Evolutionary conservation across 30 jellyfish, hydroid and myxozoan genomes (phyloP), one percentile per base, ranked within the genome.

Genomic region (Cassiopea xamachana): DNA sequence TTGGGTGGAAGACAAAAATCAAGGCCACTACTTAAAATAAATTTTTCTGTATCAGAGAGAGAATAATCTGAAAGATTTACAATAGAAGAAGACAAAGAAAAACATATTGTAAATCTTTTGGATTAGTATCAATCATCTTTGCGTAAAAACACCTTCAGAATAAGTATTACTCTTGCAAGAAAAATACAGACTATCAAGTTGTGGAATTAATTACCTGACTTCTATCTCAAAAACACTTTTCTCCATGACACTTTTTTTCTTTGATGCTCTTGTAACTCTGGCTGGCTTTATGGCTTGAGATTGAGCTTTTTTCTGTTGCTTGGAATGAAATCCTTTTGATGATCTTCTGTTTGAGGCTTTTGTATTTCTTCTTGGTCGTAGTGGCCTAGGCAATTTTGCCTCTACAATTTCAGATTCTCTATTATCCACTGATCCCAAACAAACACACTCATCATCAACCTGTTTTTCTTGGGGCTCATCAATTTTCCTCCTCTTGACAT

Each of bases 331-430:
- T 17, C 67, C 43, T n/a, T 16, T 83, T 0, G 91, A 83, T 50
- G 62, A 27, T 59, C 77, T 48, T 47, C 83, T 51, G 51, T 83
- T 83, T 16, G 19, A 48, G 13, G 73, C 73, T n/a, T 69, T 68
- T 27, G 91, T 1, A 67, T 71, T 83, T 70, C 91, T 68, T 69
- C 74, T 83, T 64, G 74, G 74, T 27, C 43, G 19, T 47, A 83
- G 75, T 75, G 68, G 73, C 46, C 91, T 83, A 10, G 91, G 91
- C 17, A 46, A 67, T 80, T 69, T 83, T 67, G 83, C 84, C 16
- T 83, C 91, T 17, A 19, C 82, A 44, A 69, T 46, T 48, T 45
- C 84, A 8, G 48, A 17, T 64, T 64, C 74, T 64, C 6, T 17
- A 64, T 64, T 13, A 12, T 48, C 62, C 49, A 15, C 75, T 48